Evolutionary conservation across 2,888 invertebrate genomes (phyloP), one percentile per base, ranked within the genome.

Genomic region (Sphecodes monilicornis): DNA sequence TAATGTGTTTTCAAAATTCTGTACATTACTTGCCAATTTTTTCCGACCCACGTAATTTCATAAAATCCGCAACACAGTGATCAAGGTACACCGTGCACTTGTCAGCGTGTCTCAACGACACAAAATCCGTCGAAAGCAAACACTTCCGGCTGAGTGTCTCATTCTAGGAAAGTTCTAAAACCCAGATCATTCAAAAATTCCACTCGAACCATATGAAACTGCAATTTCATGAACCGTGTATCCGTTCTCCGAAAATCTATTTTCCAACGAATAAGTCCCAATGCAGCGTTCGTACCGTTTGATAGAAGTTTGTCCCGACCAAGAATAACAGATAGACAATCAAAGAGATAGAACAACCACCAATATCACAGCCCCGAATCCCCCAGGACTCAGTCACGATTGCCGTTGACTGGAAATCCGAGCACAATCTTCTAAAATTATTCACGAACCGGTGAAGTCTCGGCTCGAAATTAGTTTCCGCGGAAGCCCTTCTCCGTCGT

Each of bases 401-500:
- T 32, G 36, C 36, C 32, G 66, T 36, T 36, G 66, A 66, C 66
- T 39, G 76, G 36, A 72, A 46, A 68, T 54, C 77, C 88, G 79
- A 82, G 22, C 50, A 22, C 22, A 88, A 82, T 78, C 77, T 75
- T 77, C 80, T 74, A 85, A 85, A 89, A 89, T 89, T 88, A 89
- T 85, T 88, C 84, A 78, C 68, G 75, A 79, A 73, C 66, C 82
- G 83, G 82, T 80, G 64, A 71, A 85, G 85, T 74, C 74, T 82
- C 69, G 79, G 71, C 86, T 83, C 78, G 80, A 84, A 88, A 88
- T 88, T 88, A 88, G 88, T 86, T 88, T 83, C 81, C 72, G 32
- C 76, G 76, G 60, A 78, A 85, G 84, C 74, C 75, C 75, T 82
- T 74, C n/a, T 46, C 70, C 76, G 80, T 84, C 82, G 13, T 32